These are phyloP conservation scores for Yponomeuta malinellus DNA, from an alignment of 2,888 invertebrate genomes.

Conservation along the genomic window DNA sequence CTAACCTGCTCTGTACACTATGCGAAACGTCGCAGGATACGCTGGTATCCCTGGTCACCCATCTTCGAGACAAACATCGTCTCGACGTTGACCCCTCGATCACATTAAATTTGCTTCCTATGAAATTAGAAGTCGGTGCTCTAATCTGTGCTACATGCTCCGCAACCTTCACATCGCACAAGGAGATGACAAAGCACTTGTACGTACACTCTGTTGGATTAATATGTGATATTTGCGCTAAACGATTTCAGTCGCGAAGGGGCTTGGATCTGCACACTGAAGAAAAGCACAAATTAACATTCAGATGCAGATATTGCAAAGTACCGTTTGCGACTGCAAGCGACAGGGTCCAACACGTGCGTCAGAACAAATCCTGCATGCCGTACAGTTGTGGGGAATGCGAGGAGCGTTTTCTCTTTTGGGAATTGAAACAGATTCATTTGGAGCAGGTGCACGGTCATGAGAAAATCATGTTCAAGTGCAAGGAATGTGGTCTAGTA, in stretches of 20 bases:
- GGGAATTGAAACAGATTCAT: constrained; percentile 17
- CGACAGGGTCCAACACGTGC: constrained; percentile 18
- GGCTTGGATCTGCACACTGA: constrained; percentile 15
- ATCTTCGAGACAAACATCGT: constrained; percentile 23
- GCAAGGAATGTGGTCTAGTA: constrained; percentile 20
- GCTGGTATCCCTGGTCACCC: constrained; percentile 21
- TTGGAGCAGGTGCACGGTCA: constrained; percentile 18
- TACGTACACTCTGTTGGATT: constrained; percentile 15
- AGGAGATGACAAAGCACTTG: constrained; percentile 11
- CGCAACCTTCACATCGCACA: constrained; percentile 9
- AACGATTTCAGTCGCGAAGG: constrained; percentile 17
- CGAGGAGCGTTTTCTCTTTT: constrained; percentile 18
- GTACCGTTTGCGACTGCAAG: constrained; percentile 15
- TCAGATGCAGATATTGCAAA: constrained; percentile 20
- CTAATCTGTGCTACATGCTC: constrained; percentile 14
- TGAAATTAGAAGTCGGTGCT: not conserved
- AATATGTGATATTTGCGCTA: constrained; percentile 21
- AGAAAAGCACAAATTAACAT: not conserved
- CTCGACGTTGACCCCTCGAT: constrained; percentile 16
- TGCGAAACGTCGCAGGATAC: constrained; percentile 12
- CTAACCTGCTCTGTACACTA: constrained; percentile 2
- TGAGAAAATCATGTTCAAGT: constrained; percentile 17
- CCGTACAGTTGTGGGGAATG: constrained; percentile 17
- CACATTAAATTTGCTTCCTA: not conserved
- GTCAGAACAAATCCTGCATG: constrained; percentile 19